These are phyloP conservation scores for Trochalopteron elliotii DNA, from an alignment of 2,113 vertebrate species.

Conservation along the genomic window DNA sequence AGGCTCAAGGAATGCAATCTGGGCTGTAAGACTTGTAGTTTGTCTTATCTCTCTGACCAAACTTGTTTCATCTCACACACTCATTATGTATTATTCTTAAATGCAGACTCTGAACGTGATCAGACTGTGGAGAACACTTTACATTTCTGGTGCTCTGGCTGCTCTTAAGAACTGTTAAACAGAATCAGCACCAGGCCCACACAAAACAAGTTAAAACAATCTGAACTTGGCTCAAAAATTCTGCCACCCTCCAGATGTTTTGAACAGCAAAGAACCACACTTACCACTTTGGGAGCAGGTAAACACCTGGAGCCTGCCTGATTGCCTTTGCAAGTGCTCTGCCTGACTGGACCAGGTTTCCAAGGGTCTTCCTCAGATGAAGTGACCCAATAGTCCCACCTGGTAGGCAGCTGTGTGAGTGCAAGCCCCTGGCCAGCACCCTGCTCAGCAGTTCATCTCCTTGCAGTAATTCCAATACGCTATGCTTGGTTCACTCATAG, in stretches of 20 bases:
- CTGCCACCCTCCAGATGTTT: neutral
- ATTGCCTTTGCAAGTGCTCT: fast-evolving
- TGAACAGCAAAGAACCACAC: neutral
- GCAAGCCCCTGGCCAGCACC: neutral
- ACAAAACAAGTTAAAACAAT: neutral
- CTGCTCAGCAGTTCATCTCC: neutral
- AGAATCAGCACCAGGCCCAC: neutral
- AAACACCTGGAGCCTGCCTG: neutral
- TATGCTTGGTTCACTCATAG: neutral
- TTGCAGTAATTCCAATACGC: neutral
- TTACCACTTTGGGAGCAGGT: neutral
- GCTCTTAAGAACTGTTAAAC: neutral
- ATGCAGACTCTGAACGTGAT: neutral
- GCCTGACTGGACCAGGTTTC: neutral
- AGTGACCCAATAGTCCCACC: neutral
- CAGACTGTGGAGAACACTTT: neutral
- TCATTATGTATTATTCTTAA: neutral
- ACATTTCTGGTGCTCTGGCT: neutral
- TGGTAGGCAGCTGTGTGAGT: fast-evolving
- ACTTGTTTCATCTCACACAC: neutral
- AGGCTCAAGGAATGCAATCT: neutral
- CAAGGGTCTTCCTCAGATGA: neutral
- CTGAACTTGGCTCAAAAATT: neutral
- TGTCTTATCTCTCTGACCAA: neutral
- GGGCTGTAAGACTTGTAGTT: neutral